A percentile compares a stretch with the other conserved stretches of the same genome.
Conservation (phyloP, 2,888 invertebrate species). For the Oligia latruncula region DNA sequence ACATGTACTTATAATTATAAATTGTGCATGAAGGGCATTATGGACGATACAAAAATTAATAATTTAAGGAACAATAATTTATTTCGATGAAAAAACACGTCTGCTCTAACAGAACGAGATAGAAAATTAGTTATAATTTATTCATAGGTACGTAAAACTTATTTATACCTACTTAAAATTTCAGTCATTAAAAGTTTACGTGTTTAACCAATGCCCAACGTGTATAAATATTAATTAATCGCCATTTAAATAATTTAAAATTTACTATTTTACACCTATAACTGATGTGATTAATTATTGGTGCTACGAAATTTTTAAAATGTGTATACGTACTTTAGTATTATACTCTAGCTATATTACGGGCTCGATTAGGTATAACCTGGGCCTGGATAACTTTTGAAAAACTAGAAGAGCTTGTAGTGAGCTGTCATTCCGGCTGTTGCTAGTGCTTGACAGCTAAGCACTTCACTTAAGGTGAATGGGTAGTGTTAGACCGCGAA, state of each 20-base stretch:
- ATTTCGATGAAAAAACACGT: background rate
- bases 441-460: background rate
- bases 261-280: background rate
- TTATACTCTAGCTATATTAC: background rate
- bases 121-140: background rate
- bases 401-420: background rate
- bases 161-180: background rate
- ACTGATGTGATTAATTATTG: constrained; percentile 25
- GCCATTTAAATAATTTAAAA: constrained; percentile 4
- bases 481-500: no score
- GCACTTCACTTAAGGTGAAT: background rate
- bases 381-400: background rate
- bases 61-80: no score
- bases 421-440: background rate
- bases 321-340: background rate
- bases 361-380: background rate
- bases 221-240: constrained; percentile 10
- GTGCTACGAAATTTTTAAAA: constrained; percentile 39
- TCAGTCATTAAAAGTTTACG: background rate
- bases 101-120: background rate
- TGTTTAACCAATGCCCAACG: background rate
- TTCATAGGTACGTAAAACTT: background rate
- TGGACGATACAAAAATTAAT: background rate
- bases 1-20: constrained; percentile 43
- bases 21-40: constrained; percentile 18